Conservation (phyloP, 2,888 invertebrate species). For the Dorcus hopei region DNA sequence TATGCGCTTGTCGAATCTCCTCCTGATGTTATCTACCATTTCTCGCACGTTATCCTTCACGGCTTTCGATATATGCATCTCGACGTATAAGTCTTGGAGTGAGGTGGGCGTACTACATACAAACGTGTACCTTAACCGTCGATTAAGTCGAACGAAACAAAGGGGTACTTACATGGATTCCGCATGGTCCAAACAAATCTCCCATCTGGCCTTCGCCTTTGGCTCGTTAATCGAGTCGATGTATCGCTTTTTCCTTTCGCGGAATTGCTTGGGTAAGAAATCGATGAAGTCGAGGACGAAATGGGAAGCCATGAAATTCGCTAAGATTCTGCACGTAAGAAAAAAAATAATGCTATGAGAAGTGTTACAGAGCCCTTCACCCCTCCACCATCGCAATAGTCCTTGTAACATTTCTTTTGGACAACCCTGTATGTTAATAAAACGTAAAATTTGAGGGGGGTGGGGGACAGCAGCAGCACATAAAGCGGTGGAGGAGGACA, state of each 20-base stretch:
- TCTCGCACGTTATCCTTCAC: constrained; percentile 32
- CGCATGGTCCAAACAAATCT: constrained; percentile 20
- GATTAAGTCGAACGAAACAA: not conserved
- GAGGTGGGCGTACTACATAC: constrained; percentile 20
- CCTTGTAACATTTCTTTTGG: too few relatives aligned
- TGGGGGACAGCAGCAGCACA: too few relatives aligned
- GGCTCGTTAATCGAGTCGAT: constrained; percentile 9
- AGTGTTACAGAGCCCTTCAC: too few relatives aligned
- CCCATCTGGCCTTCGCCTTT: constrained; percentile 16
- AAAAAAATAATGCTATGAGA: too few relatives aligned
- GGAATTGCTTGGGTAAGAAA: constrained; percentile 36
- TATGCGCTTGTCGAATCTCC: constrained; percentile 37
- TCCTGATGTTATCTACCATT: constrained; percentile 41
- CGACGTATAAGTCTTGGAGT: constrained; percentile 36
- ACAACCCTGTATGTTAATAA: too few relatives aligned
- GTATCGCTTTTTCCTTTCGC: constrained; percentile 34
- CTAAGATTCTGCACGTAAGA: too few relatives aligned
- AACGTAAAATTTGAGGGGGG: too few relatives aligned
- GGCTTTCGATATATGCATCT: constrained; percentile 37
- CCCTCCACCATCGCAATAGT: too few relatives aligned
- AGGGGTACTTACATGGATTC: constrained; percentile 19
- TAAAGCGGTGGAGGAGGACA: too few relatives aligned
- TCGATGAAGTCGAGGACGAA: constrained; percentile 37
- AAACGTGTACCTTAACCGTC: not conserved
- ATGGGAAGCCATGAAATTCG: constrained; percentile 44